These are phyloP conservation scores for Drosophila pseudoobscura DNA, from an alignment of 1,140 invertebrate species.

Conservation along the genomic window DNA sequence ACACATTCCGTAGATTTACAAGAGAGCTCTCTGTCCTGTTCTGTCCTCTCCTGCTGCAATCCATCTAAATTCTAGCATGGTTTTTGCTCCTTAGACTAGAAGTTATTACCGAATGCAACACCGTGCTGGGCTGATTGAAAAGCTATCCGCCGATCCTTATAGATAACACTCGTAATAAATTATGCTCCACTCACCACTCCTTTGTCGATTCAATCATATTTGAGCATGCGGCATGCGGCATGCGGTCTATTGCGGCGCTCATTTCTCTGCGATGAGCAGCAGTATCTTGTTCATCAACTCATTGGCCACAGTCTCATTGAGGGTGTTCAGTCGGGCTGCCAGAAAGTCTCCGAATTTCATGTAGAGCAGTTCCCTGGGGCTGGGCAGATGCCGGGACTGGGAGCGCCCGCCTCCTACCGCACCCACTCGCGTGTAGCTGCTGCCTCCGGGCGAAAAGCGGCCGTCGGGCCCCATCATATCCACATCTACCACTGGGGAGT, in stretches of 20 bases:
- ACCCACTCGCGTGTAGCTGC: constrained; percentile 46
- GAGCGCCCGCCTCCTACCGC: constrained; percentile 9
- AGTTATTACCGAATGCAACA: too few species aligned
- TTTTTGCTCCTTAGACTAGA: too few species aligned
- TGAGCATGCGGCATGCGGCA: neutral
- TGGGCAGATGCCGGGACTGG: constrained; percentile 28
- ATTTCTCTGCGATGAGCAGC: constrained; percentile 75
- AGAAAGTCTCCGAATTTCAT: constrained; percentile 79
- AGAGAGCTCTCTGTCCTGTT: too few species aligned
- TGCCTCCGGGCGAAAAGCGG: constrained; percentile 44
- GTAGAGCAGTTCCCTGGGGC: constrained; percentile 68
- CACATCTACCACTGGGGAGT: constrained; percentile 43
- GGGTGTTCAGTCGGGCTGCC: constrained; percentile 75
- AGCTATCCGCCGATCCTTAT: too few species aligned
- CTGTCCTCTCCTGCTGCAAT: too few species aligned
- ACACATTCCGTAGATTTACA: too few species aligned
- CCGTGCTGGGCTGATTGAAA: too few species aligned
- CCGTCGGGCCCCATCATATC: constrained; percentile 51
- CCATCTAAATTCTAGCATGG: too few species aligned
- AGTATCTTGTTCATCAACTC: constrained; percentile 80
- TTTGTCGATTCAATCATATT: constrained; percentile 19
- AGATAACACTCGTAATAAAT: too few species aligned
- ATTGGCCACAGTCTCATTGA: constrained; percentile 74
- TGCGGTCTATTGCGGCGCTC: neutral
- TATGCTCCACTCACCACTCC: constrained; percentile 13